Conservation (phyloP, 2,888 invertebrate species). For the Cotesia congregata region DNA sequence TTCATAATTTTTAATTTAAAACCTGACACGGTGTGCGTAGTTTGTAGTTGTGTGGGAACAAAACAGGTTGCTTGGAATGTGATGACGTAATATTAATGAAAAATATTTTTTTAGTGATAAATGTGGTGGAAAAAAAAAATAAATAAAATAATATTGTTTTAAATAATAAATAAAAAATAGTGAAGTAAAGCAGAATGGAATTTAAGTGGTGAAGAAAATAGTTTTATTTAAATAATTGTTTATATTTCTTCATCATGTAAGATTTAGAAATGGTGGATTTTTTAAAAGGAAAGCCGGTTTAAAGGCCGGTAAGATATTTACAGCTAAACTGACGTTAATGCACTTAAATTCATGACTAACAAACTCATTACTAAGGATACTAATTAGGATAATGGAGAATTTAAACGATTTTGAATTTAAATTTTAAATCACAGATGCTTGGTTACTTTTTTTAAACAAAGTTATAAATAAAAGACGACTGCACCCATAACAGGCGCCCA, state of each 20-base stretch:
- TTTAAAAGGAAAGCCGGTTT: slow-evolving; percentile 45
- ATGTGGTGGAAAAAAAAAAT: neutral
- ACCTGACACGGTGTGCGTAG: slow-evolving; percentile 8
- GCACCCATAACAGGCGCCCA: slow-evolving; percentile 49
- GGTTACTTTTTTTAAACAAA: slow-evolving; percentile 2
- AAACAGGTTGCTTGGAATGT: slow-evolving; percentile 22
- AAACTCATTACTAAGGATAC: neutral
- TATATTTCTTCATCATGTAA: no score
- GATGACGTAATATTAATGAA: slow-evolving; percentile 18
- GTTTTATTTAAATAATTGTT: no score
- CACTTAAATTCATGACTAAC: neutral
- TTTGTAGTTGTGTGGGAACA: neutral
- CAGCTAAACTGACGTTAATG: neutral
- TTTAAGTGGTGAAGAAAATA: no score
- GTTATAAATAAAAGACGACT: slow-evolving; percentile 39
- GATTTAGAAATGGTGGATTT: neutral
- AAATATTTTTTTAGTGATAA: neutral
- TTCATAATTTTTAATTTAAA: neutral
- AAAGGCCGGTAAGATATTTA: slow-evolving; percentile 60
- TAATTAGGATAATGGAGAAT: neutral
- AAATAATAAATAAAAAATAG: no score
- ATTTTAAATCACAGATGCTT: slow-evolving; percentile 13
- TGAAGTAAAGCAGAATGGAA: no score
- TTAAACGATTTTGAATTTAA: slow-evolving; percentile 10
- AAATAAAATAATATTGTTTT: neutral